These are phyloP conservation scores for Agonopterix subpropinquella DNA, from an alignment of 2,888 invertebrate species.

Conservation along the genomic window DNA sequence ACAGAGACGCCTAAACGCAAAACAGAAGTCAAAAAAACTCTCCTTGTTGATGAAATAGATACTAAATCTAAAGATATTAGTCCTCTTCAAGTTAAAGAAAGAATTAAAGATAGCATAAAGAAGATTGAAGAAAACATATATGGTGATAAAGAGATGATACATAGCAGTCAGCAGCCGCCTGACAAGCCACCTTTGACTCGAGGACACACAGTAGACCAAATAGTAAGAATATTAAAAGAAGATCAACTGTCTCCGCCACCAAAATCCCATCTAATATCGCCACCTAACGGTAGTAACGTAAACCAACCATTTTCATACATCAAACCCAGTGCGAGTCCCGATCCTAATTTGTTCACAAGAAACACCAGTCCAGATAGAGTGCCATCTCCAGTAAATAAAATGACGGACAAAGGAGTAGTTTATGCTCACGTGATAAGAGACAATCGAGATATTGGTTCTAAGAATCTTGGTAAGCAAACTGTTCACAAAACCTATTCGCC, in stretches of 20 bases:
- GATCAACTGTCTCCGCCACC: conserved; percentile 82
- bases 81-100: conserved; percentile 53
- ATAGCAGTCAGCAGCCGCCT: conserved; percentile 83
- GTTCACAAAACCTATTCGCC: conserved; percentile 70
- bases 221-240: conserved; percentile 84
- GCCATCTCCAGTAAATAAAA: conserved; percentile 62
- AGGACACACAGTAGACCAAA: conserved; percentile 84
- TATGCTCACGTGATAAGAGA: conserved; percentile 84
- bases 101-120: conserved; percentile 69
- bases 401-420: conserved; percentile 78
- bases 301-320: conserved; percentile 91
- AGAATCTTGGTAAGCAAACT: conserved; percentile 53
- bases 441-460: conserved; percentile 39
- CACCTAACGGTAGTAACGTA: conserved; percentile 79
- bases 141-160: conserved; percentile 78
- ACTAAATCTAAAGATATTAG: conserved; percentile 41
- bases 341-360: conserved; percentile 59
- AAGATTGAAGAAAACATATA: conserved; percentile 68
- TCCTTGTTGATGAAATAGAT: conserved; percentile 59
- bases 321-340: conserved; percentile 73
- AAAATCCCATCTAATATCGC: conserved; percentile 77
- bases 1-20: conserved; percentile 61
- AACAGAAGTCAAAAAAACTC: conserved; percentile 50
- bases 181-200: conserved; percentile 81
- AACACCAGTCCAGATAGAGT: conserved; percentile 65